These are phyloP conservation scores for Nudaria mundana DNA, from an alignment of 2,888 invertebrate genomes.

Conservation along the genomic window DNA sequence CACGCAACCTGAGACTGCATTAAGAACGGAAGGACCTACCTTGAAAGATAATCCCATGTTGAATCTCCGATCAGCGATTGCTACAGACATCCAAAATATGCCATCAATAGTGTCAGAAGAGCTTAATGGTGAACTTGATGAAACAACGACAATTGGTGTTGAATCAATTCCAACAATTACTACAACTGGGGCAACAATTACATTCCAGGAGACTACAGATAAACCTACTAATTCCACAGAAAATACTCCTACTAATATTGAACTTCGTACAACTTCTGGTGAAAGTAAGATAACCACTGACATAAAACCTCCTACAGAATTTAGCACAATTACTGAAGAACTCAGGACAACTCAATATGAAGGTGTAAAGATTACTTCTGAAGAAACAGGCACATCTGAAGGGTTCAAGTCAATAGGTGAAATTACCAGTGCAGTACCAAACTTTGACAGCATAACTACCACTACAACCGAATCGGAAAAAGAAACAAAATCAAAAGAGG, in stretches of 20 bases:
- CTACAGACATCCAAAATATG: conserved; percentile 57
- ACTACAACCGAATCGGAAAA: conserved; percentile 22
- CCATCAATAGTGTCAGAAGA: conserved; percentile 53
- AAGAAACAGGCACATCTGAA: conserved; percentile 6
- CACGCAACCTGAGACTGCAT: conserved; percentile 20
- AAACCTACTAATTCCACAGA: conserved; percentile 5
- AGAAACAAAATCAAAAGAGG: conserved; percentile 32
- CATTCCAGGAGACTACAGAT: conserved; percentile 15
- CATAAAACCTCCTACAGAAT: conserved; percentile 22
- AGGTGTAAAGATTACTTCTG: conserved; percentile 1
- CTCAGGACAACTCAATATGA: conserved; percentile 7
- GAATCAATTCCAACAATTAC: conserved; percentile 13
- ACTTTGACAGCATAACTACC: conserved; percentile 26
- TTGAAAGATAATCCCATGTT: conserved; percentile 56
- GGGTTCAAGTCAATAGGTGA: conserved; percentile 8
- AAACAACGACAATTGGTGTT: conserved; percentile 18
- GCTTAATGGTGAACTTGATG: conserved; percentile 45
- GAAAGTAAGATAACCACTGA: conserved; percentile 27
- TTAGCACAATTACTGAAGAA: conserved; percentile 1
- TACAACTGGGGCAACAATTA: conserved; percentile 18
- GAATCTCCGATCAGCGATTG: conserved; percentile 64
- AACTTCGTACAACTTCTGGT: conserved; percentile 19
- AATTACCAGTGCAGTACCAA: conserved; percentile 16
- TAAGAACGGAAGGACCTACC: conserved; percentile 34
- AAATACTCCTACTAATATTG: conserved; percentile 22